Evolutionary conservation across 1,140 invertebrate genomes (phyloP).

Genomic region (Dufourea novaeangliae): DNA sequence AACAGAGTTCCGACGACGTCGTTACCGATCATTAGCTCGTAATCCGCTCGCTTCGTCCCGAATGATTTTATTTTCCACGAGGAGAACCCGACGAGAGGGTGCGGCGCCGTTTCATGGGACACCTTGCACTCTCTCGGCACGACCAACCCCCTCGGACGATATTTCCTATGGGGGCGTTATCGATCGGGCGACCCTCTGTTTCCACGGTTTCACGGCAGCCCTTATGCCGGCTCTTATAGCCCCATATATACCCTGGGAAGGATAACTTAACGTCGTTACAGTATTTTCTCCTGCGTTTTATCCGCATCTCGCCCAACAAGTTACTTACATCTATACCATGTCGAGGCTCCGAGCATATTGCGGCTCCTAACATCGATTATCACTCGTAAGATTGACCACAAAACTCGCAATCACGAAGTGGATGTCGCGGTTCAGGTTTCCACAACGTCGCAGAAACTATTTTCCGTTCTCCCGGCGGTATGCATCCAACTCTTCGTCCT

Average conservation of each 20-base stretch:
- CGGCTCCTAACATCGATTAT: background rate
- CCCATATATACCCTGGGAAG: conserved; percentile 20
- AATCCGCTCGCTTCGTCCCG: conserved; percentile 5
- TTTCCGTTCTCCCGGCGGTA: background rate
- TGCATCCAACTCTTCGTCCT: background rate
- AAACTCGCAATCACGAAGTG: background rate
- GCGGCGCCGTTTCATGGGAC: conserved; percentile 42
- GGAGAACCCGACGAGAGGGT: conserved; percentile 19
- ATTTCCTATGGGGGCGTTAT: conserved; percentile 69
- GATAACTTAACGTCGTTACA: conserved; percentile 48
- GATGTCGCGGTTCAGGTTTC: background rate
- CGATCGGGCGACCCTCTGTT: conserved; percentile 63
- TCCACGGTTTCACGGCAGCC: conserved; percentile 58
- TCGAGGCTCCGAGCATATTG: no score
- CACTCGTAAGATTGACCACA: background rate
- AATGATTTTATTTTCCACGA: conserved; percentile 37
- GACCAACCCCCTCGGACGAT: conserved; percentile 57
- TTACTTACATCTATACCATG: no score
- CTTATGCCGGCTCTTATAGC: conserved; percentile 56
- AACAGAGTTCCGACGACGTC: background rate
- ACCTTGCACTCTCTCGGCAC: conserved; percentile 54
- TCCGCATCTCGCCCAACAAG: background rate
- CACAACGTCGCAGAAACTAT: background rate
- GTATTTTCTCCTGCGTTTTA: conserved; percentile 17
- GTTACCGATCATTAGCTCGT: conserved; percentile 34